Evolutionary conservation across 2,797 vertebrate genomes (phyloP), one percentile per base, ranked within the genome.

Genomic region (Yasuhikotakia modesta): DNA sequence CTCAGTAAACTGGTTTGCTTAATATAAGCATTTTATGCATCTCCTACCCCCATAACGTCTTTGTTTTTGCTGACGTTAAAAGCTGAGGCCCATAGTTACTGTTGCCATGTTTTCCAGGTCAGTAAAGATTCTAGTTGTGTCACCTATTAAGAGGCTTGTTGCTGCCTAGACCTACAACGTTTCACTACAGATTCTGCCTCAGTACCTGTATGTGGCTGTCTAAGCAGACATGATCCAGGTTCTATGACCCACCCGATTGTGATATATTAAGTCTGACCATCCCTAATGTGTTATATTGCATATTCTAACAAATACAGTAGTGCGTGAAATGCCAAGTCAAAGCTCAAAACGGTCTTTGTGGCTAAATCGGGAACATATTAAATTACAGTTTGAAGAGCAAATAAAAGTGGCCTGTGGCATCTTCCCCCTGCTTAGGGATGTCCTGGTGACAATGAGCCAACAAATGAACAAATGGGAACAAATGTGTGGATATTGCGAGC

Each of bases 401-500:
- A 71, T 57, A 19, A 70, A 73, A 78, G 61, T 70, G 24, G 39
- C 76, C 61, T 30, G 52, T 61, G 73, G 70, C 76, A 46, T 32
- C 24, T 69, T 43, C 65, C 48, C 46, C 39, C 50, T 57, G 73
- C 58, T 35, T 52, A 53, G 50, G 63, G 53, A 76, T 43, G 69
- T 61, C 11, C 53, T 67, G 58, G 57, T 61, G 58, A 60, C 74
- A 17, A 46, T 17, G 64, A 67, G 19, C 76, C 14, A 12, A 19
- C 14, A 52, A n/a, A n/a, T n/a, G n/a, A n/a, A n/a, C n/a, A n/a
- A n/a, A n/a, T n/a, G 48, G 79, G 53, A 67, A 48, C 73, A 39
- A 79, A 78, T 76, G 65, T 61, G 80, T 43, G 64, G 6, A 73
- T 48, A 68, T 64, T 65, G 79, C 71, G 70, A 76, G 73, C 67